Evolutionary conservation across 2,888 invertebrate species (phyloP), one percentile per base, ranked within the genome.

Genomic region (Calliopum simillimum): DNA sequence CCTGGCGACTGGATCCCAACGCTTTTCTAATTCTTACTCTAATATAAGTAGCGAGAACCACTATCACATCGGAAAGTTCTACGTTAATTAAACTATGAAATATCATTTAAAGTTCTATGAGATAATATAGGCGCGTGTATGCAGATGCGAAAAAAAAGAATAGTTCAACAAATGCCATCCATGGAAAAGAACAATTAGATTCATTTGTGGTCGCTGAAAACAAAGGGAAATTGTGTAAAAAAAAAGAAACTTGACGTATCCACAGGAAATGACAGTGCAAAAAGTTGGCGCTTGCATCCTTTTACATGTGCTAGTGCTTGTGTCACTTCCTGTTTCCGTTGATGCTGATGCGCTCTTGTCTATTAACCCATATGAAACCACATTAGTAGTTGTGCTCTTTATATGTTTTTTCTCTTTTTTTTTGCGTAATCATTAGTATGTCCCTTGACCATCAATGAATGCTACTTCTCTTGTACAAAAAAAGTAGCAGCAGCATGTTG

Each of bases 251-350:
- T 19, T 23, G 23, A 8, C 16, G 21, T 23, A 19, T 19, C 21
- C 53, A 53, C 53, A 53, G 21, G 23, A 23, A 23, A 19, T 19
- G 53, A 23, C 21, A 23, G 21, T 53, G 11, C 23, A 16, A 23
- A 23, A 33, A 8, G 21, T 53, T 11, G 16, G 53, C 13, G 53
- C 53, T 23, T 12, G 13, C 53, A 21, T 53, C 21, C 53, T n/a
- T 21, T 14, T 21, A 21, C 53, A 23, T 51, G 58, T 58, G 58
- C 3, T 14, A 41, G 13, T 43, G 41, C n/a, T 41, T 43, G 43
- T 59, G 59, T 43, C 59, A 59, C 59, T 59, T 59, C 59, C 59
- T 41, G 33, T 41, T 41, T 23, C 59, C 41, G 59, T 59, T 41
- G 16, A 19, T 59, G 33, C 25, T 19, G 59, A n/a, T 41, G 59